Base-by-base conservation (phyloP, 2,888 invertebrate genomes). In the Acronicta alni region DNA sequence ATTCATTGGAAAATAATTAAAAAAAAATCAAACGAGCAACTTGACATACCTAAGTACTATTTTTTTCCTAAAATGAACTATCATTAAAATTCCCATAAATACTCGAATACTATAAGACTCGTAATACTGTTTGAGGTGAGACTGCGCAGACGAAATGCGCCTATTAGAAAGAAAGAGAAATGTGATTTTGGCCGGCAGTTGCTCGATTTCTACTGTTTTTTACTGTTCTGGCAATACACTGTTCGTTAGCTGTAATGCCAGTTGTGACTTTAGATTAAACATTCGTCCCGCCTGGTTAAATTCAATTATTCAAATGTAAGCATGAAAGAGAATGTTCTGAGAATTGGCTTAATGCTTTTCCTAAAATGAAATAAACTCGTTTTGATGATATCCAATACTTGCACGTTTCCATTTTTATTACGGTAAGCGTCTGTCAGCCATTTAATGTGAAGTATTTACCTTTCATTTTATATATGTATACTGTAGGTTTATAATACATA, bases 351-450 rank as follows among this genome's bases (percentile, higher is more conserved):
- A 37, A 37, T 49, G 14, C 35, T 62, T 45, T 10, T 14, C 64
- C 43, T 37, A 30, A 47, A 35, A 10, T 15, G 16, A 44, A 57
- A 43, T 44, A 30, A 44, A 39, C 30, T 49, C 18, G 15, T 41
- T 38, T 58, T 44, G 23, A 18, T 14, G 54, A 67, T 49, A 48
- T 14, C 42, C 44, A 20, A 60, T 39, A 35, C 32, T 41, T 53
- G 10, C 5, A 16, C 48, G n/a, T 30, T 44, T 57, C 18, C 16
- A 18, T 65, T 69, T 57, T 66, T 58, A 57, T 57, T 55, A 42
- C 35, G 20, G 51, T 20, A 57, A 57, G 12, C n/a, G 39, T 14
- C 37, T 47, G 15, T 43, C 12, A 46, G n/a, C 39, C 18, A 42
- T 45, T 66, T 39, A 23, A 17, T 18, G 39, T 38, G 20, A 37